Percentiles rank a stretch among this genome's conserved stretches.
phyloP scores from a whole-genome alignment of 2,888 invertebrate species.

The Rhogogaster chlorosoma region DNA sequence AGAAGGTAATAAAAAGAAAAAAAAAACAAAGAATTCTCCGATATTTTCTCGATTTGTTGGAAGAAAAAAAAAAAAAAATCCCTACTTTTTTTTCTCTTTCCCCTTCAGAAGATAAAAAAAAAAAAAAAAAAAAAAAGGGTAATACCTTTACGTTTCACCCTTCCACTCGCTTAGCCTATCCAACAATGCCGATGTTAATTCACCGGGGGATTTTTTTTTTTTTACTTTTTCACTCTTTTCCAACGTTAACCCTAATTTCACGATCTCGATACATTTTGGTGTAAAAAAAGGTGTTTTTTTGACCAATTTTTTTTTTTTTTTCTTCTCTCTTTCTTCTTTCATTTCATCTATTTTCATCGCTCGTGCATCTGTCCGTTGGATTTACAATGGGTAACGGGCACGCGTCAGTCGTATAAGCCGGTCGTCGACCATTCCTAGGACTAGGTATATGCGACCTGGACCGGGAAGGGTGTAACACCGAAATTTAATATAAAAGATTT shows the following conservation, averaged over 20 bases:
- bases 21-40: not conserved
- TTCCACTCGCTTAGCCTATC: constrained; percentile 11
- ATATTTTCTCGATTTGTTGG: not conserved
- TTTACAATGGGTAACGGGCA: constrained; percentile 53
- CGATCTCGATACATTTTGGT: constrained; percentile 67
- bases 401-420: constrained; percentile 61
- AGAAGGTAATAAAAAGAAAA: not conserved
- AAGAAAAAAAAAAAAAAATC: not conserved
- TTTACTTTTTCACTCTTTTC: not conserved
- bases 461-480: constrained; percentile 55
- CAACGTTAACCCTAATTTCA: constrained; percentile 73
- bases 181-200: constrained; percentile 62
- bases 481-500: constrained; percentile 74
- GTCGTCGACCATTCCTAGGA: not conserved
- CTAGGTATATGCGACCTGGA: no score
- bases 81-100: not conserved
- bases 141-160: constrained; percentile 33
- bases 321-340: not conserved
- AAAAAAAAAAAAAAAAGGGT: constrained; percentile 1
- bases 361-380: constrained; percentile 37
- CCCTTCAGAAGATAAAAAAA: not conserved
- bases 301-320: not conserved
- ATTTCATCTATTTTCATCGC: not conserved
- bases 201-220: constrained; percentile 34
- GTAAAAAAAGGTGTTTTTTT: not conserved